Evolutionary conservation across 2,888 invertebrate species (phyloP).

Genomic region (Ctena decussata): DNA sequence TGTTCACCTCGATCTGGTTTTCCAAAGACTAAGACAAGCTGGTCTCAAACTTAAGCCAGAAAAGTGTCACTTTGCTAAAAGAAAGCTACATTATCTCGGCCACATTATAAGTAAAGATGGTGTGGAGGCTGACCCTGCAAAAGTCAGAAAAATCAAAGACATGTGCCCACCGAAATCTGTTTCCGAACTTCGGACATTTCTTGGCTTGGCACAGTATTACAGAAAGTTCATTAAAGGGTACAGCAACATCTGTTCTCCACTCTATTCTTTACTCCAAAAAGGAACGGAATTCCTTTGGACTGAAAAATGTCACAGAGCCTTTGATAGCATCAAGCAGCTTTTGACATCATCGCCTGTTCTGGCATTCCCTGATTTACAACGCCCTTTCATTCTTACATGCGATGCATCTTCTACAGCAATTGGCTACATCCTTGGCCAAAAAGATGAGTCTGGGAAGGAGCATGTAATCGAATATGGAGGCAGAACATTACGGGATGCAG

Average conservation of each 20-base stretch:
- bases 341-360: constrained; percentile 62
- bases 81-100: constrained; percentile 34
- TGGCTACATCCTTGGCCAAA: constrained; percentile 62
- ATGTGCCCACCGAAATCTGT: neutral
- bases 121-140: constrained; percentile 52
- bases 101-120: constrained; percentile 51
- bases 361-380: constrained; percentile 52
- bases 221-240: constrained; percentile 49
- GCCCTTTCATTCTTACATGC: constrained; percentile 57
- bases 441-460: constrained; percentile 34
- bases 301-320: constrained; percentile 16
- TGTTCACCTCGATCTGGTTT: constrained; percentile 24
- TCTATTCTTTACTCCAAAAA: constrained; percentile 49
- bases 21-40: constrained; percentile 36
- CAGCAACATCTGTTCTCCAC: constrained; percentile 42
- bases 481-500: constrained; percentile 32
- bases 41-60: constrained; percentile 37
- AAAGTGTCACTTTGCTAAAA: constrained; percentile 46
- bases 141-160: constrained; percentile 14
- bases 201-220: constrained; percentile 8
- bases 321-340: constrained; percentile 68
- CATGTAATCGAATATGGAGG: constrained; percentile 60
- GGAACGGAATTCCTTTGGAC: constrained; percentile 34
- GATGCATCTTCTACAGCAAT: constrained; percentile 55
- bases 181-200: neutral